Evolutionary conservation across 1,140 invertebrate species (phyloP).

Genomic region (Subanguina moxae): DNA sequence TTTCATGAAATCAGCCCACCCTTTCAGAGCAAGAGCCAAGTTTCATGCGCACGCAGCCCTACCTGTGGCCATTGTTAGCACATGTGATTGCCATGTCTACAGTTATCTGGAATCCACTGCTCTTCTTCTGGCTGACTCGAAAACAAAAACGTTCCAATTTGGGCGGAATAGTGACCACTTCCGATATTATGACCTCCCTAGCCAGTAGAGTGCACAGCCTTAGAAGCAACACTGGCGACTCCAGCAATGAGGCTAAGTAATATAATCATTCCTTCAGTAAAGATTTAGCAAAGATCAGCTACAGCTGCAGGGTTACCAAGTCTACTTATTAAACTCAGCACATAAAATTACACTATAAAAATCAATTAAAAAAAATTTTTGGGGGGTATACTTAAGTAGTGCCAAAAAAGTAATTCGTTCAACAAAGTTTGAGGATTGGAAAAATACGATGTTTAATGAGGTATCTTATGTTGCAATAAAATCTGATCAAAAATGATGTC

Average conservation of each 20-base stretch:
- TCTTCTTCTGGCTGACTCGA: slow-evolving; percentile 58
- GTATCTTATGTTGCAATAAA: too few relatives aligned
- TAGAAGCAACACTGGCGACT: slow-evolving; percentile 24
- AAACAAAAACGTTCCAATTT: slow-evolving; percentile 54
- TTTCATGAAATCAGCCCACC: neutral
- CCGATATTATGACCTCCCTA: slow-evolving; percentile 50
- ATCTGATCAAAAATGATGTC: too few relatives aligned
- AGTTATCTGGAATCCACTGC: slow-evolving; percentile 56
- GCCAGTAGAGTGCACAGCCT: slow-evolving; percentile 46
- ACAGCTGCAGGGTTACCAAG: too few relatives aligned
- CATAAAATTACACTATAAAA: too few relatives aligned
- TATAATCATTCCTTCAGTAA: too few relatives aligned
- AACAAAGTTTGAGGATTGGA: too few relatives aligned
- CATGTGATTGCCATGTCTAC: slow-evolving; percentile 57
- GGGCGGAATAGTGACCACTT: slow-evolving; percentile 49
- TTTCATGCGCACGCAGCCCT: slow-evolving; percentile 52
- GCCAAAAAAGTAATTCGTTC: too few relatives aligned
- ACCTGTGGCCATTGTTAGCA: slow-evolving; percentile 54
- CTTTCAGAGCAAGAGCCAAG: slow-evolving; percentile 51
- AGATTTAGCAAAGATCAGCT: too few relatives aligned
- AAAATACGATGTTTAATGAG: too few relatives aligned
- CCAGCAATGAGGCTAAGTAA: slow-evolving; percentile 15
- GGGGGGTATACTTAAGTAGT: too few relatives aligned
- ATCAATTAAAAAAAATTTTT: too few relatives aligned
- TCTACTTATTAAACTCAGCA: too few relatives aligned